A percentile compares a stretch with the other conserved stretches of the same genome.
These are phyloP conservation scores for Tenebrosternarchus preto DNA, from an alignment of 2,113 vertebrate species.

Conservation along the genomic window DNA sequence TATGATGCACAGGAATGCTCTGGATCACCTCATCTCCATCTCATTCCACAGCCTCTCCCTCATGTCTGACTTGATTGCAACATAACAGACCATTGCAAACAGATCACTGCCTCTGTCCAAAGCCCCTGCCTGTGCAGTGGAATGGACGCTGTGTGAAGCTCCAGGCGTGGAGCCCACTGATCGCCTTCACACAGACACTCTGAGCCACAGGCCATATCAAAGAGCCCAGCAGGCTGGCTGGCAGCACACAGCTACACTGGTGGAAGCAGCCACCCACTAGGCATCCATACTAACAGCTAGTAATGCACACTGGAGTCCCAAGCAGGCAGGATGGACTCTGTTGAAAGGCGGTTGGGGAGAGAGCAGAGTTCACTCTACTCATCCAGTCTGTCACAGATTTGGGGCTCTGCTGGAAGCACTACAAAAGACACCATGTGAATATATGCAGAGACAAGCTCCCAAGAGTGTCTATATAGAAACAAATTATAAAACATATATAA, in stretches of 20 bases:
- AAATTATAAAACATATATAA: not conserved
- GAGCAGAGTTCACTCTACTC: not conserved
- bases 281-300: not conserved
- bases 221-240: conserved; percentile 1
- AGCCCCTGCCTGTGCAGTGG: not conserved
- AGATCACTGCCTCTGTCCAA: conserved; percentile 9
- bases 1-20: not conserved
- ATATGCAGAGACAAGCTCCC: not conserved
- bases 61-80: conserved; percentile 9
- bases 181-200: not conserved
- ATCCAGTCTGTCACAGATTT: not conserved
- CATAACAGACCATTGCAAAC: conserved; percentile 30
- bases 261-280: conserved; percentile 1
- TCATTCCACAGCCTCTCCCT: not conserved
- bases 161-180: conserved; percentile 3
- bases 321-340: not conserved
- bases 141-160: not conserved
- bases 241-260: conserved; percentile 9
- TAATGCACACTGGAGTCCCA: conserved; percentile 18
- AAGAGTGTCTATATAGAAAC: not conserved
- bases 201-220: not conserved
- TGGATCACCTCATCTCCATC: not conserved
- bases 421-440: not conserved
- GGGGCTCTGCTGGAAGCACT: not conserved
- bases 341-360: not conserved